Conservation (phyloP, 1,140 invertebrate genomes). For the Sarcophaga bullata region DNA sequence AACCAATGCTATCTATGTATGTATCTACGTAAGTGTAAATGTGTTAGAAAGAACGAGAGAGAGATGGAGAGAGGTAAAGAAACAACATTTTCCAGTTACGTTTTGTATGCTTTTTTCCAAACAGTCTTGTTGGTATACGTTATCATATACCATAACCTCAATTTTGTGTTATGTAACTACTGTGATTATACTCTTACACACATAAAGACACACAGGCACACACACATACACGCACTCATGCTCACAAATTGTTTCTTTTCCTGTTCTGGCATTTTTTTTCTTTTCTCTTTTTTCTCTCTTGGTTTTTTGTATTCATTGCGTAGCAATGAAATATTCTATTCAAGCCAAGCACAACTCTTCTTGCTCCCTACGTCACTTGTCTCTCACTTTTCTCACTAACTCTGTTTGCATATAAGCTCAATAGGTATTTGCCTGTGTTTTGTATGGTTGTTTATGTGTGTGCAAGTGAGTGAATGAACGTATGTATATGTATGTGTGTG, state of each 20-base stretch:
- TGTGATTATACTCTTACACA: not conserved
- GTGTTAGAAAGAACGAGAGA: no score
- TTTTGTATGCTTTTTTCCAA: not conserved
- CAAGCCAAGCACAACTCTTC: not conserved
- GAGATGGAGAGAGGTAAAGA: no score
- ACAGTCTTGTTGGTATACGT: not conserved
- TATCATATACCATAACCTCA: not conserved
- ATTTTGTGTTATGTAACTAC: constrained; percentile 21
- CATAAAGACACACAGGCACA: not conserved
- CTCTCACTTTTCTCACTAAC: no score
- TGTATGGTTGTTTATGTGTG: no score
- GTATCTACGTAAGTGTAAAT: not conserved
- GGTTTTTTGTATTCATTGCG: not conserved
- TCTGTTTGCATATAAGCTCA: no score
- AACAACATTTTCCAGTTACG: not conserved
- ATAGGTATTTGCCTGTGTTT: no score
- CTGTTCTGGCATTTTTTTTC: not conserved
- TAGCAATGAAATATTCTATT: no score
- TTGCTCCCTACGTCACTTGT: not conserved
- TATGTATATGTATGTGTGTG: not conserved
- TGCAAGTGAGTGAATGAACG: not conserved
- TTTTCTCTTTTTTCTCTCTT: not conserved
- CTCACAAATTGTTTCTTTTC: no score
- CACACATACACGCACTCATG: no score
- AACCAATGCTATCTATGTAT: no score